Evolutionary conservation across 2,113 vertebrate species (phyloP), one percentile per base, ranked within the genome.

Genomic region (Grantiella picta): DNA sequence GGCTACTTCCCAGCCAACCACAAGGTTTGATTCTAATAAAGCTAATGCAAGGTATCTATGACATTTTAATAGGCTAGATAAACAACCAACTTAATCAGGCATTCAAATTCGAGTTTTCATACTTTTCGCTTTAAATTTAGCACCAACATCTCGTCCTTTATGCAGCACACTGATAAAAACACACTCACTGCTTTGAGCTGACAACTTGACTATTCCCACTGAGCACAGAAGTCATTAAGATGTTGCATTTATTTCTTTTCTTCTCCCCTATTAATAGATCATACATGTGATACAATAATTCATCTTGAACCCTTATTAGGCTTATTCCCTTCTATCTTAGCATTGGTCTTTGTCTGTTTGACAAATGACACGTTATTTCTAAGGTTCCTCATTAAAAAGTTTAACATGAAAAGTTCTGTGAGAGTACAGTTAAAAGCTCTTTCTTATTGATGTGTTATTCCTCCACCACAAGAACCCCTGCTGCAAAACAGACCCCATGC

Each of bases 51-150:
- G 53, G 8, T 38, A 87, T 33, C 65, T 7, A 38, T 23, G 49
- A 79, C 70, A 82, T 84, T 95, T 86, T 59, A 87, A 89, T 24
- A 33, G 33, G 25, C 23, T 61, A 79, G 42, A 90, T 85, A 91
- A 95, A 87, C 70, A 90, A 77, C 23, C 23, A 83, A n/a, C 13
- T 79, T 92, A 68, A 94, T 79, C 38, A 77, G 63, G 57, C 11
- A 84, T 69, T 92, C 75, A 91, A 84, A 95, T 81, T 77, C 63
- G 80, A 60, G 31, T 75, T 94, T 94, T 89, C 61, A 65, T 71
- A 79, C 40, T 65, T 92, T 92, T 94, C 60, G 12, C 69, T 82
- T 96, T 92, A 91, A 92, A 91, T 87, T 89, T 92, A 95, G 91
- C 70, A 87, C 24, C 40, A 89, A 29, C 77, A 94, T 50, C 53